Evolutionary conservation across 1,140 invertebrate genomes (phyloP).

Genomic region (Listronotus bonariensis): DNA sequence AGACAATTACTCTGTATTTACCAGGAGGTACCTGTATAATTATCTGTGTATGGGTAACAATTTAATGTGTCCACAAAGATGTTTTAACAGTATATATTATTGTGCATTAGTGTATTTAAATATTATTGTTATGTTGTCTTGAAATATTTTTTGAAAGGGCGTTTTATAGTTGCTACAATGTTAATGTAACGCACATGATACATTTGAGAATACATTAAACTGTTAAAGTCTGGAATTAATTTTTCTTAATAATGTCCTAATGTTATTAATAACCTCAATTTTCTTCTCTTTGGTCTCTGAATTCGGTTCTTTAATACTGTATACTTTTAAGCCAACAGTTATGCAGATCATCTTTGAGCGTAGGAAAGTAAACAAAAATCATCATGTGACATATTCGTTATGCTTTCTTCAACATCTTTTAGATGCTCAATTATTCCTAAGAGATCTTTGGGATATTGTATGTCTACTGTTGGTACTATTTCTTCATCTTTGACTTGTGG

Average conservation of each 20-base stretch:
- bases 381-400: conserved; percentile 5
- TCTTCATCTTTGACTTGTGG: neutral
- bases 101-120: too few relatives aligned
- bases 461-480: neutral
- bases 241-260: conserved; percentile 18
- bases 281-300: conserved; percentile 26
- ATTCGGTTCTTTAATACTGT: conserved; percentile 22
- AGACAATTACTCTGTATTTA: too few relatives aligned
- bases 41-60: too few relatives aligned
- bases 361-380: conserved; percentile 31
- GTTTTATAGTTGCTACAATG: too few relatives aligned
- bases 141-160: too few relatives aligned
- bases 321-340: conserved; percentile 34
- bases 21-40: too few relatives aligned
- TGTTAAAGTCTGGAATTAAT: conserved; percentile 12
- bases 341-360: conserved; percentile 32
- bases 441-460: conserved; percentile 24
- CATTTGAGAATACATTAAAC: too few relatives aligned
- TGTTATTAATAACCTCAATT: conserved; percentile 21
- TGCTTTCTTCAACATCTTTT: conserved; percentile 11
- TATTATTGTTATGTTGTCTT: too few relatives aligned
- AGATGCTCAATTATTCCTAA: conserved; percentile 15
- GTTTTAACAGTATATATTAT: too few relatives aligned
- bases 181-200: too few relatives aligned
- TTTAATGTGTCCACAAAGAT: too few relatives aligned